Evolutionary conservation across 2,888 invertebrate genomes (phyloP), one percentile per base, ranked within the genome.

Genomic region (Drosophila dives): DNA sequence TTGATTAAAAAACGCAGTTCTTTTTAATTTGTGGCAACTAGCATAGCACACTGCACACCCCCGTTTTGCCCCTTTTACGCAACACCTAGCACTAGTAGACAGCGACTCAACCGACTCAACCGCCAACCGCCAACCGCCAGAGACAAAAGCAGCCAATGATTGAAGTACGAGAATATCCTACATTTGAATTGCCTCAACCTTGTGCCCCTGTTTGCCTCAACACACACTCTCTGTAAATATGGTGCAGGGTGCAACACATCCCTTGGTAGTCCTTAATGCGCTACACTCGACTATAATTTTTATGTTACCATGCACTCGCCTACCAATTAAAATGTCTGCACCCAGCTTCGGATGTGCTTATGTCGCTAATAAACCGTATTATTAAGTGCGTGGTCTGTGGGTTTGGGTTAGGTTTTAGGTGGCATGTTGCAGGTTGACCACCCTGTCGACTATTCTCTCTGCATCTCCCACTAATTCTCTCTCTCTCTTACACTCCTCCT

Each of bases 311-410:
- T 82, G 89, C 91, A 80, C 75, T 86, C 91, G 86, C 91, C 91
- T 88, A 90, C 91, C 86, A 87, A 90, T 87, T 87, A 87, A 87
- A 87, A 87, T 90, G 86, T 91, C 91, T 87, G 90, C 90, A 75
- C 70, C 66, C 77, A 87, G 72, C 78, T 83, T 77, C 91, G 86
- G 87, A 87, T 87, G 91, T 87, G 91, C 87, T 87, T 87, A 87
- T 91, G 90, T 90, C 87, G 87, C 87, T 87, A 87, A 87, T 87
- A 91, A 87, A 91, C 87, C 91, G 77, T 87, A 87, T 87, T 87
- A 87, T 87, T 91, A 91, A 87, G 86, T 87, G 86, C 81, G 90
- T 70, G 83, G 81, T 33, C 55, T 23, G 45, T 23, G 59, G 40
- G 48, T 15, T 54, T 40, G 61, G 68, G 63, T 51, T 66, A 33